A percentile compares a stretch with the other conserved stretches of the same genome.
phyloP scores from a whole-genome alignment of 1,140 invertebrate species.

The Hylyphantes graminicola region DNA sequence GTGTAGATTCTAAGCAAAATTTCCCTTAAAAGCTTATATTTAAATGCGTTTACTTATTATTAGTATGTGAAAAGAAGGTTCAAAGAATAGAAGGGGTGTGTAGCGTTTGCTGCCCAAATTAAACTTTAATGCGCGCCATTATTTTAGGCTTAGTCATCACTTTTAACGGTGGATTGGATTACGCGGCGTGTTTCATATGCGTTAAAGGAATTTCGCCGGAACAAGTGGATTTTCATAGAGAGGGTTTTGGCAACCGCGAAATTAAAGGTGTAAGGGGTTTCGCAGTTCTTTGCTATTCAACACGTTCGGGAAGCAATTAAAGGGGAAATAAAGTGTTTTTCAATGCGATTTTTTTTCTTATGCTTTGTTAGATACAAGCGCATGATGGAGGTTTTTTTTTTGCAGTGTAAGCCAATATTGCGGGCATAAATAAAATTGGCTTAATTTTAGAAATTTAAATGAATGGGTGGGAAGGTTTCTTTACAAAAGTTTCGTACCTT shows the following conservation, averaged over 20 bases:
- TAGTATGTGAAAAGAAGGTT: conserved; percentile 1
- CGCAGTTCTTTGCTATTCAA: conserved; percentile 22
- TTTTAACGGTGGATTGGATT: conserved; percentile 52
- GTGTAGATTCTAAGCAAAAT: not conserved
- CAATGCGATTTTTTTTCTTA: conserved; percentile 4
- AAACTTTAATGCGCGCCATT: conserved; percentile 58
- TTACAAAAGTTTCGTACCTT: too few species aligned
- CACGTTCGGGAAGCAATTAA: conserved; percentile 47
- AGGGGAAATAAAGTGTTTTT: conserved; percentile 17
- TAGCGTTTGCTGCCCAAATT: conserved; percentile 28
- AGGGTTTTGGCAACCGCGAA: conserved; percentile 23
- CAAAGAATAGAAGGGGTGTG: conserved; percentile 9
- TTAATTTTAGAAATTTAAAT: too few species aligned
- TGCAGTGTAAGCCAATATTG: too few species aligned
- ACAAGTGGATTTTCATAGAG: conserved; percentile 33
- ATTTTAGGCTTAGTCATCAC: conserved; percentile 58
- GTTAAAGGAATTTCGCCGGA: conserved; percentile 39
- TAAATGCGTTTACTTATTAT: conserved; percentile 53
- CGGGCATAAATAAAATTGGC: too few species aligned
- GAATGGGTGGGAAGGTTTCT: too few species aligned
- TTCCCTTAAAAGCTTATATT: conserved; percentile 21
- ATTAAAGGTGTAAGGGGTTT: conserved; percentile 14
- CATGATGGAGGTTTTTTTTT: too few species aligned
- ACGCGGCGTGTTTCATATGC: conserved; percentile 1
- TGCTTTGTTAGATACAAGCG: too few species aligned